These are phyloP conservation scores for Nymphalis polychloros DNA, from an alignment of 2,888 invertebrate species.

Conservation along the genomic window DNA sequence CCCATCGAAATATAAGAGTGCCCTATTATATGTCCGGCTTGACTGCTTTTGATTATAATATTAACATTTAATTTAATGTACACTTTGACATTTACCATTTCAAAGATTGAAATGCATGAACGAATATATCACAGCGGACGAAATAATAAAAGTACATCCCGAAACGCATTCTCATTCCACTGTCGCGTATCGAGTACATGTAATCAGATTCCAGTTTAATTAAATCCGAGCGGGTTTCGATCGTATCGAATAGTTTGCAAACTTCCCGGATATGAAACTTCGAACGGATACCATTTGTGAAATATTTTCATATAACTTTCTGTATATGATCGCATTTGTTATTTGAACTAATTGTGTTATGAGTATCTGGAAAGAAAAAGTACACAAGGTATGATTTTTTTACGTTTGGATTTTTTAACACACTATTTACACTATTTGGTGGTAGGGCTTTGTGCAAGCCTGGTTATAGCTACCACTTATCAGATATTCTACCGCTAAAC, in stretches of 20 bases:
- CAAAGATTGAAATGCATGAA: neutral
- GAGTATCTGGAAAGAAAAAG: too few relatives aligned
- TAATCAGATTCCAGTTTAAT: slow-evolving; percentile 57
- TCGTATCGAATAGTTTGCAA: slow-evolving; percentile 43
- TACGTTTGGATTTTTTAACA: neutral
- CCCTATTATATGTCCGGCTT: too few relatives aligned
- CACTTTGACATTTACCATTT: too few relatives aligned
- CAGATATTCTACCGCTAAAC: too few relatives aligned
- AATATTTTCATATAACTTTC: slow-evolving; percentile 23
- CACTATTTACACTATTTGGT: too few relatives aligned
- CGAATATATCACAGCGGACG: slow-evolving; percentile 14
- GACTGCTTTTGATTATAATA: too few relatives aligned
- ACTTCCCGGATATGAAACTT: slow-evolving; percentile 34
- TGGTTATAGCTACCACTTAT: too few relatives aligned
- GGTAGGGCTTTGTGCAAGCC: too few relatives aligned
- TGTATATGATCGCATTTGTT: neutral
- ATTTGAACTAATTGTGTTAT: neutral
- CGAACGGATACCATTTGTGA: slow-evolving; percentile 27
- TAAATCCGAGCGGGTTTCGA: slow-evolving; percentile 49
- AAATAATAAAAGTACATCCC: slow-evolving; percentile 35
- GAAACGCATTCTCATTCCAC: slow-evolving; percentile 34
- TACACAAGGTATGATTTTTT: neutral
- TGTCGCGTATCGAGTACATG: slow-evolving; percentile 33
- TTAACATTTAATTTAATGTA: too few relatives aligned
- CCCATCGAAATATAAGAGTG: too few relatives aligned